Conservation (phyloP, 2,113 vertebrate genomes). For the Ranitomeya imitator region DNA sequence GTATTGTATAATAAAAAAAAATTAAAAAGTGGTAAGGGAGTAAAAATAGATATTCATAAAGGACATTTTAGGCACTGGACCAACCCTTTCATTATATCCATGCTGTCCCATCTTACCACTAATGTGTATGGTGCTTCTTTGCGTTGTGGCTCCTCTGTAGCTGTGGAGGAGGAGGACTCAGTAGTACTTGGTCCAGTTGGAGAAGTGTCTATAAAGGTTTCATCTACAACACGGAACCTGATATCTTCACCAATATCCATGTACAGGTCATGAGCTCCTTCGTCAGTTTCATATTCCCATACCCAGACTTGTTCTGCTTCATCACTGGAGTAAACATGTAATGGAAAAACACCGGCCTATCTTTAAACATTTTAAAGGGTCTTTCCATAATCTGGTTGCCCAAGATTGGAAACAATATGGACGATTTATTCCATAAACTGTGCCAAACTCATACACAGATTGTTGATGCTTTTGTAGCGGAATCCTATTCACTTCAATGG, state of each 20-base stretch:
- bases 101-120: slow-evolving; percentile 74
- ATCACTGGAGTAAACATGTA: slow-evolving; percentile 77
- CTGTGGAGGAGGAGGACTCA: slow-evolving; percentile 65
- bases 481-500: too few relatives aligned
- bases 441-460: too few relatives aligned
- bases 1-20: too few relatives aligned
- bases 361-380: neutral
- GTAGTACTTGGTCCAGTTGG: slow-evolving; percentile 85
- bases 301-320: slow-evolving; percentile 97
- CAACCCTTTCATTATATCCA: neutral
- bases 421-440: too few relatives aligned
- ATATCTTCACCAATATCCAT: slow-evolving; percentile 97
- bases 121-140: slow-evolving; percentile 93
- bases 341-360: slow-evolving; percentile 65
- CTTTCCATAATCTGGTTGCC: too few relatives aligned
- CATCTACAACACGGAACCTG: slow-evolving; percentile 90
- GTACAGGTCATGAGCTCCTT: slow-evolving; percentile 96
- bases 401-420: too few relatives aligned
- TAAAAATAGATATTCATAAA: too few relatives aligned
- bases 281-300: slow-evolving; percentile 97
- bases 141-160: slow-evolving; percentile 77
- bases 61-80: too few relatives aligned
- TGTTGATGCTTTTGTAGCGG: too few relatives aligned
- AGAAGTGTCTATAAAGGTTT: slow-evolving; percentile 92
- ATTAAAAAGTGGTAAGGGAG: too few relatives aligned